These are phyloP conservation scores for Rhea americana DNA, from an alignment of 2,113 vertebrate species.

Conservation along the genomic window DNA sequence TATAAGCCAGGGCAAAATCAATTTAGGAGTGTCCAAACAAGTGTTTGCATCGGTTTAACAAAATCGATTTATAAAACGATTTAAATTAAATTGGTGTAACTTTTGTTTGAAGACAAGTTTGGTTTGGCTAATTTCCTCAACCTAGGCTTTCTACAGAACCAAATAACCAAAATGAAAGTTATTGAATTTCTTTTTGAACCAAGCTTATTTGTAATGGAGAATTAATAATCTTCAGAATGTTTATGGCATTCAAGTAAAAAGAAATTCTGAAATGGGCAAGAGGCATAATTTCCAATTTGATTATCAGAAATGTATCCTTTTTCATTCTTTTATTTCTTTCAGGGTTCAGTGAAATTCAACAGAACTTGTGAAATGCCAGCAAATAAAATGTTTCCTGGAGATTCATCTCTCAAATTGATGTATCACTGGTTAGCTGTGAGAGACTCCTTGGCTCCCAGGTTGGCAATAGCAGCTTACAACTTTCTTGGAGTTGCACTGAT, in stretches of 20 bases:
- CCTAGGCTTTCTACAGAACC: not conserved
- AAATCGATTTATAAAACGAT: slow-evolving; percentile 63
- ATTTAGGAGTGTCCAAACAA: slow-evolving; percentile 70
- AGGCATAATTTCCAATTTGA: not conserved
- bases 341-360: not conserved
- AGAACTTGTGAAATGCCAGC: not conserved
- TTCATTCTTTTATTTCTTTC: not conserved
- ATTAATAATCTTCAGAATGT: not conserved
- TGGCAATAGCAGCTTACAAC: not conserved
- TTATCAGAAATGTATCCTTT: not conserved
- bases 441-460: not conserved
- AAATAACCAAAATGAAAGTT: not conserved
- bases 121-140: slow-evolving; percentile 38
- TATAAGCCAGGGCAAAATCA: slow-evolving; percentile 64
- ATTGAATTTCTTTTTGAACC: not conserved
- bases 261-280: not conserved
- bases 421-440: not conserved
- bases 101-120: slow-evolving; percentile 25
- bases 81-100: slow-evolving; percentile 56
- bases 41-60: slow-evolving; percentile 59
- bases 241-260: not conserved
- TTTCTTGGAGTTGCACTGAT: not conserved
- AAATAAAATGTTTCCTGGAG: not conserved
- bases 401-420: not conserved
- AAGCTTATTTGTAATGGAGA: not conserved